These are phyloP conservation scores for Halcyon malimbica DNA, from an alignment of 2,113 vertebrate species.

Conservation along the genomic window DNA sequence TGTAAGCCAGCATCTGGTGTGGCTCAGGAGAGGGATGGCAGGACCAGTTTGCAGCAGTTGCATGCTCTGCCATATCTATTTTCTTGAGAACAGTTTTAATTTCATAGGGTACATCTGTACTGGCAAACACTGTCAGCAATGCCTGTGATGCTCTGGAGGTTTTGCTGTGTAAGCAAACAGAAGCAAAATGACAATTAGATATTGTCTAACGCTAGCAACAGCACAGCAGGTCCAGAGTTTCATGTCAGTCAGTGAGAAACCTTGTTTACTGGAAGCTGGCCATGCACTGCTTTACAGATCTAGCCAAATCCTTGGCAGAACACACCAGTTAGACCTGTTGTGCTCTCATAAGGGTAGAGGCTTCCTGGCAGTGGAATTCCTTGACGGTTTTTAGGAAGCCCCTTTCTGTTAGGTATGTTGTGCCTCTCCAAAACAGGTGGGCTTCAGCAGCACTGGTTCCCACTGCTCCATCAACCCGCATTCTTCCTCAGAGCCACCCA, in stretches of 20 bases:
- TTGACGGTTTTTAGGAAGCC: background rate
- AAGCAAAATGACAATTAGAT: conserved; percentile 55
- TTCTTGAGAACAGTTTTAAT: conserved; percentile 17
- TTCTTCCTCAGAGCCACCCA: background rate
- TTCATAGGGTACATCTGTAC: background rate
- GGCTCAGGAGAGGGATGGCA: background rate
- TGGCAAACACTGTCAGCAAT: conserved; percentile 1
- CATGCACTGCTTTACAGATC: conserved; percentile 4
- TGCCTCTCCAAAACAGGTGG: background rate
- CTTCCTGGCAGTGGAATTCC: background rate
- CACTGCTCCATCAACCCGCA: background rate
- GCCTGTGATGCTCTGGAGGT: background rate
- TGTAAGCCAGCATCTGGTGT: background rate
- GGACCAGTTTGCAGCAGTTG: background rate
- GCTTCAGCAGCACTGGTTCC: background rate
- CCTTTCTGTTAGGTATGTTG: background rate
- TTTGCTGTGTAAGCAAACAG: conserved; percentile 11
- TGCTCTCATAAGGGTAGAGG: background rate
- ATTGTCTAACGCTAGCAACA: conserved; percentile 34
- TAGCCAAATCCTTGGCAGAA: conserved; percentile 43
- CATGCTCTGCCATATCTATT: background rate
- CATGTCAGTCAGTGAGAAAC: conserved; percentile 46
- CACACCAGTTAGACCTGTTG: conserved; percentile 40
- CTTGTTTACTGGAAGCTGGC: conserved; percentile 45
- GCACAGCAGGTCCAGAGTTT: conserved; percentile 43